These are phyloP conservation scores for Odontomyia ornata DNA, from an alignment of 2,888 invertebrate species.

Conservation along the genomic window DNA sequence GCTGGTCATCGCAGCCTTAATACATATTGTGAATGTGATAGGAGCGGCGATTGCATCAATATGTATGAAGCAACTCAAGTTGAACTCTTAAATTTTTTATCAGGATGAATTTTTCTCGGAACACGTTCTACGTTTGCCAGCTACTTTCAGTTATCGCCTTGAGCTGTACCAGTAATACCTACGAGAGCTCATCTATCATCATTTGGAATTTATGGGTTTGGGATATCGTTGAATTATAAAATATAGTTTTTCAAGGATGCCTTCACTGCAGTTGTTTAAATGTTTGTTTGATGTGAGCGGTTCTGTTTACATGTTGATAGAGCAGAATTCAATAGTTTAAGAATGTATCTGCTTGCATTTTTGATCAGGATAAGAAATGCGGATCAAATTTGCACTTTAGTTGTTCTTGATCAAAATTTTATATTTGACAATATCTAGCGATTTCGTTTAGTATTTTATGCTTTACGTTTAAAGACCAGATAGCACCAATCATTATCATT, in stretches of 20 bases:
- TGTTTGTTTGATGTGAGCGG: not conserved
- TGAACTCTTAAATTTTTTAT: slow-evolving; percentile 32
- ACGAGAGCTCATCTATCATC: slow-evolving; percentile 26
- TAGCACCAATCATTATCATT: too few relatives aligned
- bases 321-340: too few relatives aligned
- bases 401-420: too few relatives aligned
- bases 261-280: not conserved
- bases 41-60: slow-evolving; percentile 14
- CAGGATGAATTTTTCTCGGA: slow-evolving; percentile 23
- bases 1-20: too few relatives aligned
- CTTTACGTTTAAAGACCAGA: too few relatives aligned
- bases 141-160: not conserved
- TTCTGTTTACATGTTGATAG: too few relatives aligned
- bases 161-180: not conserved
- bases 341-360: too few relatives aligned
- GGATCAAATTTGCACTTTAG: too few relatives aligned
- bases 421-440: too few relatives aligned
- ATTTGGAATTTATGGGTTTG: slow-evolving; percentile 29
- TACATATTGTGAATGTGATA: not conserved
- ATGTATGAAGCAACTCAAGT: slow-evolving; percentile 15
- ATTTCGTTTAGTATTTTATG: too few relatives aligned
- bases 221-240: slow-evolving; percentile 22
- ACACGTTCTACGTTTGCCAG: not conserved
- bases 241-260: slow-evolving; percentile 9
- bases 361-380: too few relatives aligned